Evolutionary conservation across 1,140 invertebrate genomes (phyloP), one percentile per base, ranked within the genome.

Genomic region (Psilanteris sp.): DNA sequence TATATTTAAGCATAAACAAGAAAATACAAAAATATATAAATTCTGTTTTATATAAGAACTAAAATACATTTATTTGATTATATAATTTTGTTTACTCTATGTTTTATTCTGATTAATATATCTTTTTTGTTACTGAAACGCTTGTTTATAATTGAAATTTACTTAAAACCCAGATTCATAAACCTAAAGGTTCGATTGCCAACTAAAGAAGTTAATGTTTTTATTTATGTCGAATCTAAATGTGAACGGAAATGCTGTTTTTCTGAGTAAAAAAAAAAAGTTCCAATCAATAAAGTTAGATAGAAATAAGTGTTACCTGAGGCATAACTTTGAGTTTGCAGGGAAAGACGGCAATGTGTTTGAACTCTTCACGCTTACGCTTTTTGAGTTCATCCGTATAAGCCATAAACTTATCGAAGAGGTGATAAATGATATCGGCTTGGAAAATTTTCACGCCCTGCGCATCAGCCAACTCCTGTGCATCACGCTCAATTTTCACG

Each of bases 391-490:
- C 96, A 44, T 99, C 97, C 46, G 96, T 91, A 86, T 97, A 99
- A 9, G 94, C 94, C 67, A 93, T 97, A 89, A 99, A 99, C 85
- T 95, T 95, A 88, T 99, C 98, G 89, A 99, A 99, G 61, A 99
- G 89, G 90, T 99, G 98, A 89, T 99, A 99, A 82, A 99, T 99
- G 85, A 99, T 99, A 87, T 99, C 98, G 1, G 98, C 98, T 57
- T 97, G 95, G 92, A 99, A 99, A 81, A 99, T 98, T 89, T 95
- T 97, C 29, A 99, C 97, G 44, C 96, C 96, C 31, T 98, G 85
- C 37, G 93, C 92, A 81, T 99, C 98, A 0, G 98, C 98, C 84
- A 99, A 88, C 84, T 99, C 97, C 89, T 99, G 97, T 0, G 98
- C 98, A 81, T 99, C 98, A 52, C 94, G 91, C 85, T 99, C 98